These are phyloP conservation scores for Cheirogaleus medius DNA, from an alignment of 2,113 vertebrate genomes.

Conservation along the genomic window DNA sequence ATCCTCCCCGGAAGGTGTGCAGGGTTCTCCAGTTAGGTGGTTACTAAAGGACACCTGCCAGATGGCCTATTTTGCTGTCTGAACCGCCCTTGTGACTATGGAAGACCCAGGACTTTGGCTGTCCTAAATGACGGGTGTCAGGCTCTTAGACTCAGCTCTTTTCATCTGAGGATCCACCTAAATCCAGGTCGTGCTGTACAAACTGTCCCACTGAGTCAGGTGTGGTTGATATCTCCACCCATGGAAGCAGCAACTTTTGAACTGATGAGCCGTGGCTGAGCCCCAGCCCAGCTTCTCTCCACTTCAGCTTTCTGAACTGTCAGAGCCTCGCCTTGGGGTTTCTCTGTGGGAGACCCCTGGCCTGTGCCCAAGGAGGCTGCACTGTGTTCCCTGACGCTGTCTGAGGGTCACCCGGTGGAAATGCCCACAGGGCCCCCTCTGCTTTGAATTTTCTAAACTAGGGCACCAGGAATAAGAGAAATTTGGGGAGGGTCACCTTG, in stretches of 20 bases:
- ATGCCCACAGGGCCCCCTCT: no score
- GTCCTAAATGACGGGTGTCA: not conserved
- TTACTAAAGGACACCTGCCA: not conserved
- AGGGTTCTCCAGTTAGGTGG: not conserved
- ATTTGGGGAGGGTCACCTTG: not conserved
- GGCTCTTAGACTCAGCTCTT: not conserved
- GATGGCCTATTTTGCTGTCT: not conserved
- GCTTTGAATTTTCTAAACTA: not conserved
- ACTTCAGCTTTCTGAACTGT: not conserved
- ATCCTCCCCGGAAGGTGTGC: fast-evolving
- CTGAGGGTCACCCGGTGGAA: no score
- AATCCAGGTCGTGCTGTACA: not conserved
- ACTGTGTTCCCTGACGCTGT: no score
- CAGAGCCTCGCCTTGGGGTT: not conserved
- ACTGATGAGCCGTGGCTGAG: not conserved
- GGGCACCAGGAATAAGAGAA: not conserved
- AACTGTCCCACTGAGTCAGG: not conserved
- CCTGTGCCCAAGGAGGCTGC: no score
- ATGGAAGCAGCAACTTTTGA: not conserved
- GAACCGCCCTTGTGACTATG: not conserved
- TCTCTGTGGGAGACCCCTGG: not conserved
- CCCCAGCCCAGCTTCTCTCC: not conserved
- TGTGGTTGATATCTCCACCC: not conserved
- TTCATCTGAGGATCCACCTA: not conserved
- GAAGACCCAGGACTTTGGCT: not conserved